Evolutionary conservation across 2,113 vertebrate genomes (phyloP), one percentile per base, ranked within the genome.

Genomic region (Eudyptes chrysolophus): DNA sequence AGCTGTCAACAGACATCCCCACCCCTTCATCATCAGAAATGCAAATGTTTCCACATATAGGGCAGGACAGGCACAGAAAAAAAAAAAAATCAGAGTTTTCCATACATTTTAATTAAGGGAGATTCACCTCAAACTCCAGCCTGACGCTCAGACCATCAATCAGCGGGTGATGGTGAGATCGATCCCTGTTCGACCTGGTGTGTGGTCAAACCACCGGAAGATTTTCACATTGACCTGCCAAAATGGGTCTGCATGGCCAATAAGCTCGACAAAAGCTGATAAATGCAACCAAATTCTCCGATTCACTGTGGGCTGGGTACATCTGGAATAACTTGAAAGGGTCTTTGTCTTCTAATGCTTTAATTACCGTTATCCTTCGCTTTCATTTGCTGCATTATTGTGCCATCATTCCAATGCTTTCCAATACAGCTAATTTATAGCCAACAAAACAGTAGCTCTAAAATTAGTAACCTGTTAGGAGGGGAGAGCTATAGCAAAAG

Each of bases 21-120:
- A 40, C 38, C 90, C 89, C 75, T 86, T 90, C 94, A 61, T 92
- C 88, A 95, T 85, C 89, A 82, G 95, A 94, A 97, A 80, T 4
- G 7, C 32, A 48, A 82, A 22, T 68, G 54, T n/a, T 69, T 86
- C 82, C 75, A 51, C 69, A 17, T 11, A 22, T 1, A 51, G 57
- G 51, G 83, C 52, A 55, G 79, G 88, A 36, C 26, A 78, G 62
- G 46, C 64, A 26, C 19, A 60, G 42, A 84, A 92, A 40, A 38
- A 38, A 89, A 84, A 92, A 40, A 38, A 38, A 89, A 81, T 26
- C 82, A 30, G 76, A 24, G 7, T 55, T 65, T 68, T 62, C 44
- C 4, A 5, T 54, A 22, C 11, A 65, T 54, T 94, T 85, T 95
- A 95, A 95, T 86, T 94, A 85, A 83, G 72, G 81, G 61, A 95